These are phyloP conservation scores for Forbesichthys papilliferus DNA, from an alignment of 2,113 vertebrate species.

Conservation along the genomic window DNA sequence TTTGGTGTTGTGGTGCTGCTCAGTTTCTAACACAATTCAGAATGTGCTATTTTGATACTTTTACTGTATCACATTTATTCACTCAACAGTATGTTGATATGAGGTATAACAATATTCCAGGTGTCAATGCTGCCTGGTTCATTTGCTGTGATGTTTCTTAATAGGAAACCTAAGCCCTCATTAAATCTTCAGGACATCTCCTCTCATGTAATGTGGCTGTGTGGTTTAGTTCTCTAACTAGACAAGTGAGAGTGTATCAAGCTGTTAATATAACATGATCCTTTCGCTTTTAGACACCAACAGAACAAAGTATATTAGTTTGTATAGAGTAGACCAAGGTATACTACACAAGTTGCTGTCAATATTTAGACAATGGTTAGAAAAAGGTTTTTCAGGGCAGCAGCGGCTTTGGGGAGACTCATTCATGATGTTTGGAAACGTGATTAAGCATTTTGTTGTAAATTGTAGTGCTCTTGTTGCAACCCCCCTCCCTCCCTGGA, in stretches of 20 bases:
- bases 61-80: background rate
- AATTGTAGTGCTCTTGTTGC: background rate
- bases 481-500: background rate
- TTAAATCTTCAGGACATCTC: conserved; percentile 74
- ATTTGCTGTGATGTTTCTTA: conserved; percentile 43
- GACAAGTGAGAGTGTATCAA: conserved; percentile 66
- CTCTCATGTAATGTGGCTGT: conserved; percentile 36
- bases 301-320: background rate
- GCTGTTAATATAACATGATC: conserved; percentile 29
- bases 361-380: too few species aligned
- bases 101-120: background rate
- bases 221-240: conserved; percentile 52
- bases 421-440: background rate
- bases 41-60: background rate
- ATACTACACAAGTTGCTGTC: background rate
- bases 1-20: background rate
- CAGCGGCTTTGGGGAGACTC: background rate
- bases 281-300: conserved; percentile 12
- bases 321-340: background rate
- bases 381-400: background rate
- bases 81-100: background rate
- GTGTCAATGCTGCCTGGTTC: background rate
- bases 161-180: conserved; percentile 74
- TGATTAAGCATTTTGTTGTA: background rate
- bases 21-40: background rate